phyloP scores from a whole-genome alignment of 1,140 invertebrate genomes.

The Diploscapter pachys region DNA sequence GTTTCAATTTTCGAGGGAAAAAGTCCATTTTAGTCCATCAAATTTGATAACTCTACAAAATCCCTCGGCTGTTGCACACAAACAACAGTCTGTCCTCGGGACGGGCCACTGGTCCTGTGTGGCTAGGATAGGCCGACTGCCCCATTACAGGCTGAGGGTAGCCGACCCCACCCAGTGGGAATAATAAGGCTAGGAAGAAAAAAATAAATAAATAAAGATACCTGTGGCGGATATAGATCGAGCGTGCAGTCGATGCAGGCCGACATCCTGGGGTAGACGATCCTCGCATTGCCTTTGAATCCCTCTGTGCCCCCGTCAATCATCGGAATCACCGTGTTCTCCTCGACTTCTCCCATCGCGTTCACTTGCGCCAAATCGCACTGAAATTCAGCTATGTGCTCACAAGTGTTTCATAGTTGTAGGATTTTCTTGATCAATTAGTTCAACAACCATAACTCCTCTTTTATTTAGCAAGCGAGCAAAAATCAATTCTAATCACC shows the following conservation, averaged over 20 bases:
- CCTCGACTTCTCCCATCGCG: conserved; percentile 75
- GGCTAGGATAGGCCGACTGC: too few relatives aligned
- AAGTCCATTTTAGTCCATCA: too few relatives aligned
- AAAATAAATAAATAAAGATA: conserved; percentile 50
- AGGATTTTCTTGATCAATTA: too few relatives aligned
- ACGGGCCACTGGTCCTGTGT: too few relatives aligned
- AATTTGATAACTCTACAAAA: too few relatives aligned
- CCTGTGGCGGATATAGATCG: conserved; percentile 92
- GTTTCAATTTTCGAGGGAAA: too few relatives aligned
- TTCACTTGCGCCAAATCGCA: conserved; percentile 80
- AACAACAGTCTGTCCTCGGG: too few relatives aligned
- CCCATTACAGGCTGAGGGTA: too few relatives aligned
- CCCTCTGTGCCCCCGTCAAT: conserved; percentile 95
- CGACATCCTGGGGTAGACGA: conserved; percentile 87
- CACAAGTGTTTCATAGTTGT: not conserved
- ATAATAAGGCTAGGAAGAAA: too few relatives aligned
- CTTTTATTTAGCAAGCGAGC: not conserved
- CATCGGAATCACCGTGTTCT: conserved; percentile 80
- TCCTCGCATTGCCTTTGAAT: conserved; percentile 94
- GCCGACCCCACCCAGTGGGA: too few relatives aligned
- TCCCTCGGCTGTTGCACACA: too few relatives aligned
- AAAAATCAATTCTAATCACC: not conserved
- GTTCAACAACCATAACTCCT: too few relatives aligned
- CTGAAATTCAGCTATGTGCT: conserved; percentile 40
- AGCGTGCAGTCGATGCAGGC: conserved; percentile 96